A percentile compares a stretch with the other conserved stretches of the same genome.
Conservation (phyloP, 1,140 invertebrate species). For the Drosophila busckii region DNA sequence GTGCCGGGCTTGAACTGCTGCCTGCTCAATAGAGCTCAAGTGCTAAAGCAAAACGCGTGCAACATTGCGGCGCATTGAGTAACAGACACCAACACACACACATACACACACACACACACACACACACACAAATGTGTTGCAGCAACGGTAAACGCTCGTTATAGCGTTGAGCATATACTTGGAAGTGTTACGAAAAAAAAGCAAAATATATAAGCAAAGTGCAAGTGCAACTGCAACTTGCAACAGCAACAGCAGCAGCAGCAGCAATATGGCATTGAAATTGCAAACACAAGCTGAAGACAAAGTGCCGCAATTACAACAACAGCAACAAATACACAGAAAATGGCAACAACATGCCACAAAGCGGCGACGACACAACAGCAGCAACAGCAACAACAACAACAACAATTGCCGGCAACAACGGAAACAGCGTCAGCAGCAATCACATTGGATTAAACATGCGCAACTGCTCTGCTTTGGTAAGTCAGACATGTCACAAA, state of each 20-base stretch:
- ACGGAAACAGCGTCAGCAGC: slow-evolving; percentile 17
- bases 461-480: slow-evolving; percentile 47
- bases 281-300: slow-evolving; percentile 6
- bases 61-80: too few relatives aligned
- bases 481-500: slow-evolving; percentile 29
- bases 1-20: too few relatives aligned
- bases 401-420: slow-evolving; percentile 44
- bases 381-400: slow-evolving; percentile 20
- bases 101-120: too few relatives aligned
- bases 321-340: slow-evolving; percentile 23
- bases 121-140: slow-evolving; percentile 60
- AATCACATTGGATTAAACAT: slow-evolving; percentile 57
- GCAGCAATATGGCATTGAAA: slow-evolving; percentile 40
- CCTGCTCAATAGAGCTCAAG: too few relatives aligned
- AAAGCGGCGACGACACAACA: slow-evolving; percentile 35
- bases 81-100: too few relatives aligned
- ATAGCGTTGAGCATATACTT: too few relatives aligned
- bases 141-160: slow-evolving; percentile 16
- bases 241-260: slow-evolving; percentile 18
- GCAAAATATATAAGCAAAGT: too few relatives aligned
- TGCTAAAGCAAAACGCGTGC: too few relatives aligned
- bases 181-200: too few relatives aligned
- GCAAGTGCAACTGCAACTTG: slow-evolving; percentile 25
- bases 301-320: slow-evolving; percentile 10
- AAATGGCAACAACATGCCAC: slow-evolving; percentile 42